Evolutionary conservation across 1,140 invertebrate genomes (phyloP).

Genomic region (Oedothorax gibbosus): DNA sequence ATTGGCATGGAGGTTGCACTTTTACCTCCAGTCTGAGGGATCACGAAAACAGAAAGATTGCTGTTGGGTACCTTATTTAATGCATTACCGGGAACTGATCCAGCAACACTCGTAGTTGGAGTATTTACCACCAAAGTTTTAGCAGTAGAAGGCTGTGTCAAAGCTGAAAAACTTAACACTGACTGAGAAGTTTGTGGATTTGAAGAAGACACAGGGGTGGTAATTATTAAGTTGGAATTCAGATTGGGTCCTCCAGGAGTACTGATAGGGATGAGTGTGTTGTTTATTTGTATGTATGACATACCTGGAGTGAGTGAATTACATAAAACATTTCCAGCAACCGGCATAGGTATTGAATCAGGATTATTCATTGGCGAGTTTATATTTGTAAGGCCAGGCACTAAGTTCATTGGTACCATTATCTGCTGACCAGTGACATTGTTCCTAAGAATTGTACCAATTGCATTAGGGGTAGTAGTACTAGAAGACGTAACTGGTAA

Average conservation of each 20-base stretch:
- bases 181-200: not conserved
- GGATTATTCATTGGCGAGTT: no score
- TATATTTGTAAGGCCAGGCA: no score
- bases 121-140: not conserved
- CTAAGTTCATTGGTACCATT: no score
- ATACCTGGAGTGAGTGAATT: conserved; percentile 1
- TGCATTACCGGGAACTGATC: not conserved
- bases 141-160: not conserved
- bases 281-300: conserved; percentile 25
- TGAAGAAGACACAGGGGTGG: not conserved
- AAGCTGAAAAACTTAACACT: not conserved
- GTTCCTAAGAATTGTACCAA: not conserved
- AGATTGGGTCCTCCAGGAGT: conserved; percentile 4
- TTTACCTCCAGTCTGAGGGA: conserved; percentile 1
- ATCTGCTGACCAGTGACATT: no score
- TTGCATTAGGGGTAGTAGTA: not conserved
- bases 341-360: no score
- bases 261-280: conserved; percentile 34
- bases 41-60: not conserved
- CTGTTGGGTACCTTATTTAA: not conserved
- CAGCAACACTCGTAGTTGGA: not conserved
- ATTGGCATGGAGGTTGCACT: not conserved
- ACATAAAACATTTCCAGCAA: no score
- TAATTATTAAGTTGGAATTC: not conserved
- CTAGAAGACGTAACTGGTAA: not conserved